These are phyloP conservation scores for Squalus acanthias DNA, from an alignment of 2,797 vertebrate species.

Conservation along the genomic window DNA sequence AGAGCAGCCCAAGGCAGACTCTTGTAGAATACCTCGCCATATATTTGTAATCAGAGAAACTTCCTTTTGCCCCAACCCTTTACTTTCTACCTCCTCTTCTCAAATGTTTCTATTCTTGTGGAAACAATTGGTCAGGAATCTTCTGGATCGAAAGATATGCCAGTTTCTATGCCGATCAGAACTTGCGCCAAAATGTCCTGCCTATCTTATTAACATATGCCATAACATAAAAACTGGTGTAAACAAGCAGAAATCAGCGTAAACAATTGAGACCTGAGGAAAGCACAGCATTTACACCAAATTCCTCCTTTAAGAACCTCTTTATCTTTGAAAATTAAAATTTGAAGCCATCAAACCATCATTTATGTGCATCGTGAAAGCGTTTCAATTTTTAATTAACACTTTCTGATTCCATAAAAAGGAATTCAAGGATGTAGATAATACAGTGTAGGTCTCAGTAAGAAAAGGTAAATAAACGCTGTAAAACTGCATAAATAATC, in stretches of 20 bases:
- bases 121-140: neutral
- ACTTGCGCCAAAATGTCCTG: neutral
- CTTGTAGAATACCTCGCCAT: neutral
- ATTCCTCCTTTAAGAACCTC: neutral
- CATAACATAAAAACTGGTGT: neutral
- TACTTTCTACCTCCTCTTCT: neutral
- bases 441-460: neutral
- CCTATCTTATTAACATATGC: neutral
- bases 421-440: no score
- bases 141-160: neutral
- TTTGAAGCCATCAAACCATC: neutral
- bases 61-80: neutral
- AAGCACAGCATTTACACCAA: neutral
- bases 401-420: neutral
- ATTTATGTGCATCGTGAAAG: neutral
- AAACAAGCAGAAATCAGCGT: neutral
- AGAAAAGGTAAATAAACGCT: neutral
- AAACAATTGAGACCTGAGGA: neutral
- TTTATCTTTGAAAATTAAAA: neutral
- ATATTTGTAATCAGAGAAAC: neutral
- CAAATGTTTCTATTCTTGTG: neutral
- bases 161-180: neutral
- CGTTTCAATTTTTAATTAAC: neutral
- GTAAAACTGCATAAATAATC: neutral
- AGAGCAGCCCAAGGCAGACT: neutral